Evolutionary conservation across 30 jellyfish, hydroid and myxozoan genomes (phyloP), one percentile per base, ranked within the genome.

Genomic region (Sanderia malayensis): DNA sequence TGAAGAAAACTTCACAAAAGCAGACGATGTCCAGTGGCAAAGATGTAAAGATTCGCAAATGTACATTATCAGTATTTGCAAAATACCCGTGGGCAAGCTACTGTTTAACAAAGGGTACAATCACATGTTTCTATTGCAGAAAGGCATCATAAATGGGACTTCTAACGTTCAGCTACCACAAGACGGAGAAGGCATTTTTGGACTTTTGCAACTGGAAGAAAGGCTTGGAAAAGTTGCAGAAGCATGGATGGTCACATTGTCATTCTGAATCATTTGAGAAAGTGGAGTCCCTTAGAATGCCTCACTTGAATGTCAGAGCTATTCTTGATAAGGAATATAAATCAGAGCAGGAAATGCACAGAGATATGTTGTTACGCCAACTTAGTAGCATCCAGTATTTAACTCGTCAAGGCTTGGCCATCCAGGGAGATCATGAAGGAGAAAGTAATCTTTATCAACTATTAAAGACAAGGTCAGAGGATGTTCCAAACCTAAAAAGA

Each of bases 391-490:
- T 41, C 55, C 55, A 15, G 55, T 41, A 41, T 41, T 41, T 41
- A 41, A 41, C 55, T 41, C 55, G 55, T 15, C 55, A 41, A 41
- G 55, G 55, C 15, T 6, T 41, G 55, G 55, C 55, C 55, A 41
- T 41, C 55, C 55, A 15, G 15, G 55, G n/a, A 60, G 73, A 60
- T 60, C 47, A 60, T 15, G 73, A 60, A 15, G 24, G 24, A 21
- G 73, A 60, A 26, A 26, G 73, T 15, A 64, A 64, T 64, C 76
- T 60, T 60, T 15, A 15, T 60, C 72, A 64, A 32, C 61, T 33
- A 32, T n/a, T 64, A 32, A 29, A 64, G 61, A 64, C 76, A 64
- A 64, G 76, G 21, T 27, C 60, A 10, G 76, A 64, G 76, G 76
- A 64, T 64, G 76, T 64, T 33, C 76, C 76, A 27, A 32, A 64